A percentile compares a stretch with the other conserved stretches of the same genome.
Evolutionary conservation across 2,888 invertebrate genomes (phyloP).

Genomic region (Aphodius granarius): DNA sequence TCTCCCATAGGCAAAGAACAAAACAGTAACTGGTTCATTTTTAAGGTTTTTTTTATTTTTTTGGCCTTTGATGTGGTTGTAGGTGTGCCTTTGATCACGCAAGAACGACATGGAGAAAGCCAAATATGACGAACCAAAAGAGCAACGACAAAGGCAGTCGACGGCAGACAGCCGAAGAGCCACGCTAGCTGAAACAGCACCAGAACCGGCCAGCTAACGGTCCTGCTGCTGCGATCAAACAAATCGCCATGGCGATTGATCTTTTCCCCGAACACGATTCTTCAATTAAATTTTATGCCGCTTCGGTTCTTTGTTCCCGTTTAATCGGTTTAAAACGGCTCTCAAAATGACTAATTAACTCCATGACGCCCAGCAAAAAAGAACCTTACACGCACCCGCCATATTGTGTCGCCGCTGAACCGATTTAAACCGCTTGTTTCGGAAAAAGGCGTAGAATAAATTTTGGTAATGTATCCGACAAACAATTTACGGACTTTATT

Average conservation of each 20-base stretch:
- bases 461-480: not conserved
- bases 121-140: not conserved
- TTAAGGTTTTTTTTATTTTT: not conserved
- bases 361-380: not conserved
- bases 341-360: conserved; percentile 22
- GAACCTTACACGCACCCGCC: not conserved
- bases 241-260: conserved; percentile 24
- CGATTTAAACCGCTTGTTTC: not conserved
- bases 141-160: not conserved
- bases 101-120: not conserved
- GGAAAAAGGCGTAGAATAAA: not conserved
- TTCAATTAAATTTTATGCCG: conserved; percentile 28
- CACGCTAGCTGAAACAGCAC: not conserved
- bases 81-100: not conserved
- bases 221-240: not conserved
- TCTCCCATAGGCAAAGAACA: too few relatives aligned
- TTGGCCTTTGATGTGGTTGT: not conserved
- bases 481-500: too few relatives aligned
- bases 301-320: conserved; percentile 24
- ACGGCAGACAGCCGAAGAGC: not conserved
- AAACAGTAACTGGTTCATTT: not conserved
- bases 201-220: not conserved
- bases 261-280: conserved; percentile 25
- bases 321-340: conserved; percentile 26
- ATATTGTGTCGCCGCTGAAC: not conserved